Conservation (phyloP, 2,113 vertebrate species). For the Myrmecobius fasciatus region DNA sequence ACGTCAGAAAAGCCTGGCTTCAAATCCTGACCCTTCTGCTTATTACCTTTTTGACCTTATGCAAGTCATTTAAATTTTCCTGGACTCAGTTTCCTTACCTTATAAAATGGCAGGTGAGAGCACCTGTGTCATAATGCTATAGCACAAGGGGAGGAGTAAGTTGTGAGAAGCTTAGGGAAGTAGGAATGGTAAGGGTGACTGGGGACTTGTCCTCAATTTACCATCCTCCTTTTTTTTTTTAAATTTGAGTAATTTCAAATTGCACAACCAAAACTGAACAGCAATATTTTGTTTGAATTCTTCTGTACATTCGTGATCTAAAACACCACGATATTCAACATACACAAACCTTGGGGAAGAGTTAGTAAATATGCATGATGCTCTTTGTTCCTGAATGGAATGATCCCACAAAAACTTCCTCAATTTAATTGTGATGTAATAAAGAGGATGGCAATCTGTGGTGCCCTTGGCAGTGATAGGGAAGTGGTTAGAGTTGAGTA, state of each 20-base stretch:
- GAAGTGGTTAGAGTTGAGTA: background rate
- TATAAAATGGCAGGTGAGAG: background rate
- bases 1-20: background rate
- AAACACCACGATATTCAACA: constrained; percentile 99
- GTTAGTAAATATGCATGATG: constrained; percentile 93
- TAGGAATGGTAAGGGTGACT: no score
- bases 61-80: background rate
- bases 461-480: background rate
- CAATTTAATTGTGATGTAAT: no score
- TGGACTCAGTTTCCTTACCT: background rate
- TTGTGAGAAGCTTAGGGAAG: no score
- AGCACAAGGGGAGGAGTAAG: no score
- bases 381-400: constrained; percentile 91
- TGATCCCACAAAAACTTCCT: constrained; percentile 92
- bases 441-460: no score
- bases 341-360: constrained; percentile 93
- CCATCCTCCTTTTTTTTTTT: no score
- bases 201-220: no score
- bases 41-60: background rate
- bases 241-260: constrained; percentile 90
- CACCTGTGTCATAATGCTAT: background rate
- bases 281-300: constrained; percentile 89
- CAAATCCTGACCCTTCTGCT: background rate
- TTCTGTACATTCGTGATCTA: constrained; percentile 97
- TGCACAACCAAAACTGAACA: constrained; percentile 90